These are phyloP conservation scores for Halictus ligatus DNA, from an alignment of 2,888 invertebrate species.

Conservation along the genomic window DNA sequence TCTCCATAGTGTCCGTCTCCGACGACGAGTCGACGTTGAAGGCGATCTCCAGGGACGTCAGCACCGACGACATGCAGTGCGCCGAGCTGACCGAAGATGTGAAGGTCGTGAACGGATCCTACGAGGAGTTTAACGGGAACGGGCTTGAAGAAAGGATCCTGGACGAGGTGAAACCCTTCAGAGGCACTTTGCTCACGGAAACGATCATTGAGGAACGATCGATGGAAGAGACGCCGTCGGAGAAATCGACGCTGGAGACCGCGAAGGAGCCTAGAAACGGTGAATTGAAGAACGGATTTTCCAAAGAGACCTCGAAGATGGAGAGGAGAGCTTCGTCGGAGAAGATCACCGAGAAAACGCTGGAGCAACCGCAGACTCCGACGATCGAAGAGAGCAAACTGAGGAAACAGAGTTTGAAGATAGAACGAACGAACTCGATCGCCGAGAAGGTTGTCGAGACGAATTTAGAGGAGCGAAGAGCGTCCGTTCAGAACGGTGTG, in stretches of 20 bases:
- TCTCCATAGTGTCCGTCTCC: conserved; percentile 89
- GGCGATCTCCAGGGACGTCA: conserved; percentile 87
- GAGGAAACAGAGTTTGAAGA: conserved; percentile 59
- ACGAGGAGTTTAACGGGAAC: conserved; percentile 71
- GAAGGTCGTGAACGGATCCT: conserved; percentile 68
- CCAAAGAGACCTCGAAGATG: conserved; percentile 57
- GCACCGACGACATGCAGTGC: conserved; percentile 85
- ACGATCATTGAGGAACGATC: conserved; percentile 85
- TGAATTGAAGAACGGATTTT: conserved; percentile 44
- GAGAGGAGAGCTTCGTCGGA: conserved; percentile 45
- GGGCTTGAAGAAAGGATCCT: conserved; percentile 67
- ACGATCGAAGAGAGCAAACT: conserved; percentile 62
- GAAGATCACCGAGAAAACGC: conserved; percentile 54
- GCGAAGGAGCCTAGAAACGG: conserved; percentile 35
- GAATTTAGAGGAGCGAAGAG: conserved; percentile 43
- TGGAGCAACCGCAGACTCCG: conserved; percentile 63
- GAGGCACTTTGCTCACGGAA: conserved; percentile 72
- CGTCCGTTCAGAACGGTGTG: conserved; percentile 43
- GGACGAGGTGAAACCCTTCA: conserved; percentile 69
- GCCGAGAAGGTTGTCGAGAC: conserved; percentile 26
- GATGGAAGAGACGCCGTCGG: conserved; percentile 85
- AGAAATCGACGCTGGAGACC: conserved; percentile 38
- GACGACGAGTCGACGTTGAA: conserved; percentile 88
- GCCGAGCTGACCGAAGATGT: conserved; percentile 69
- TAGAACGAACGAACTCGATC: conserved; percentile 43